These are phyloP conservation scores for Caenorhabditis sp. DNA, from an alignment of 2,888 invertebrate genomes.

Conservation along the genomic window DNA sequence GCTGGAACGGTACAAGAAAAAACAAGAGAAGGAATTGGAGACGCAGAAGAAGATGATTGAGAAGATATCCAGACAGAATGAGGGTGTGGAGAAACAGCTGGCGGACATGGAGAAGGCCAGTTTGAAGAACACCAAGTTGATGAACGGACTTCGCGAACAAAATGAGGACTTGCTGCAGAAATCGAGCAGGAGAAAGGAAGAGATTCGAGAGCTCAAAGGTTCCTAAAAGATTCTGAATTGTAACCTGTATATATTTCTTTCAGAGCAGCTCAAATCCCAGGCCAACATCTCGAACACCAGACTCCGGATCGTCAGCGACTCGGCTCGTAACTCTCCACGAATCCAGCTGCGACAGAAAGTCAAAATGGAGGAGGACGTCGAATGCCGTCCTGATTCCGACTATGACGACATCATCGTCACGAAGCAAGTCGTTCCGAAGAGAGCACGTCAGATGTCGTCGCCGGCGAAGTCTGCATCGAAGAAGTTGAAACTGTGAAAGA, in stretches of 20 bases:
- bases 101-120: background rate
- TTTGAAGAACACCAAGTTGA: background rate
- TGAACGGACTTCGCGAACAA: background rate
- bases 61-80: background rate
- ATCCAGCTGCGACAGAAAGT: too few relatives aligned
- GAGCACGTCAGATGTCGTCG: too few relatives aligned
- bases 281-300: background rate
- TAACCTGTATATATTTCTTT: background rate
- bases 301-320: background rate
- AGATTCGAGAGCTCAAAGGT: background rate
- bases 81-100: background rate
- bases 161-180: constrained; percentile 2
- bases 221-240: background rate
- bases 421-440: too few relatives aligned
- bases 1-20: background rate
- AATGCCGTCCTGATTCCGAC: too few relatives aligned
- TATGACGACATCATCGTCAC: too few relatives aligned
- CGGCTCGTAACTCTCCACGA: background rate
- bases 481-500: too few relatives aligned
- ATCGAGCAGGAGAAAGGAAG: background rate
- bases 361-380: too few relatives aligned
- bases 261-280: background rate
- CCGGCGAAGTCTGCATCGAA: too few relatives aligned
- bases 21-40: background rate
- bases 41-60: background rate